Base-by-base conservation (phyloP, 2,888 invertebrate species). In the Callinectes sapidus region DNA sequence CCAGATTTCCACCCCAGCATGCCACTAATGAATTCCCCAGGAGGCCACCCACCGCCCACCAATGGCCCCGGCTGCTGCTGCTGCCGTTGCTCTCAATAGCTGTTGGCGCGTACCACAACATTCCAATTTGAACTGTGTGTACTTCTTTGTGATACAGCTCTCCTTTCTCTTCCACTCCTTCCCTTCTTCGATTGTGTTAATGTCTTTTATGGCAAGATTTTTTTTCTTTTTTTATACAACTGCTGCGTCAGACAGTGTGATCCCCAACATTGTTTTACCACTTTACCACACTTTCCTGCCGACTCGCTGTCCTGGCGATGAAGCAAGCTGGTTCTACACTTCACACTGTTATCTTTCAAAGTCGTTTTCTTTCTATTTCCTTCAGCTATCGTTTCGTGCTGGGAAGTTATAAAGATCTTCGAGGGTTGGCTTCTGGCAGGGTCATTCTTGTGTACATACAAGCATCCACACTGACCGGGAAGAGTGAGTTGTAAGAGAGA, bases 131-230 rank as follows among this genome's bases (percentile, higher is more conserved):
- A 81, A 81, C 81, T 35, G 81, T 2, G 81, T 81, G 81, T 81
- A 32, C 81, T 81, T 81, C 71, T 81, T 81, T 81, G 81, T 81
- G 81, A 81, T 81, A 81, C 81, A 81, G 81, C 81, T 81, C 81
- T 81, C 81, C 81, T 81, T 35, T n/a, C 32, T 35, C 32, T 32
- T 18, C 35, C 16, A 2, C 81, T 18, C 81, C 16, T 81, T 35
- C 32, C 35, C 35, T 32, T 32, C 16, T 1, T 81, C 35, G 5
- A 14, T 10, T 81, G 18, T 35, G 81, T 81, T 35, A 32, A 81
- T 14, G 35, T 35, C 35, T 81, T 81, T 81, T 81, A 3, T 35
- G 16, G 8, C 35, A 1, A 23, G 71, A 35, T 14, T 81, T 81
- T 81, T 35, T 48, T 48, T 48, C 10, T 48, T 48, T 48, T 48